Conservation (phyloP, 2,888 invertebrate genomes). For the Galerucella nymphaeae region DNA sequence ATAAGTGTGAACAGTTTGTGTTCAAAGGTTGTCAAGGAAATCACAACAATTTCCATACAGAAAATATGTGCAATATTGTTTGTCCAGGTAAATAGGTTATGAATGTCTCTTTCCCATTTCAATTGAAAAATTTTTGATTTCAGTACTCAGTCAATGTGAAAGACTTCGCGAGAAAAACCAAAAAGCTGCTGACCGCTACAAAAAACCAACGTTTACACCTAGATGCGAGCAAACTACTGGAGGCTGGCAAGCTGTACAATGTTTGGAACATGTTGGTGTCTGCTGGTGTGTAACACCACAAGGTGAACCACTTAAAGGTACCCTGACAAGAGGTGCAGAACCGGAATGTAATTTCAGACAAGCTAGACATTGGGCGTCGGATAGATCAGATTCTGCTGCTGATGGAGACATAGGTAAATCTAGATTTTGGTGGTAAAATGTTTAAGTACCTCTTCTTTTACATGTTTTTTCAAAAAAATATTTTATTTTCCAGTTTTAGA, state of each 20-base stretch:
- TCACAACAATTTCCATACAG: constrained; percentile 86
- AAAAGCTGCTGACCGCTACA: constrained; percentile 76
- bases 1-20: constrained; percentile 78
- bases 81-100: constrained; percentile 80
- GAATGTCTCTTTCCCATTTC: too few species aligned
- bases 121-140: constrained; percentile 29
- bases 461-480: too few species aligned
- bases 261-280: constrained; percentile 80
- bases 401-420: constrained; percentile 69
- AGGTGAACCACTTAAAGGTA: constrained; percentile 86
- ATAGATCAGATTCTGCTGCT: constrained; percentile 55
- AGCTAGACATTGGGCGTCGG: constrained; percentile 71
- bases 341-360: constrained; percentile 85
- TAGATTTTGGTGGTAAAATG: too few species aligned
- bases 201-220: constrained; percentile 81
- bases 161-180: constrained; percentile 82
- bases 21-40: constrained; percentile 83
- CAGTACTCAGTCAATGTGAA: constrained; percentile 84
- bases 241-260: constrained; percentile 85
- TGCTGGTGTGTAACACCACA: constrained; percentile 90
- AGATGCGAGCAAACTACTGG: constrained; percentile 79
- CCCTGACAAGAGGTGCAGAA: constrained; percentile 78
- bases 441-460: too few species aligned
- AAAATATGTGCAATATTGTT: constrained; percentile 81
- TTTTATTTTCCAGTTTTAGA: constrained; percentile 68